Percentiles rank a stretch among this genome's conserved stretches.
Conservation (phyloP, 2,888 invertebrate species). For the Mamestra brassicae region DNA sequence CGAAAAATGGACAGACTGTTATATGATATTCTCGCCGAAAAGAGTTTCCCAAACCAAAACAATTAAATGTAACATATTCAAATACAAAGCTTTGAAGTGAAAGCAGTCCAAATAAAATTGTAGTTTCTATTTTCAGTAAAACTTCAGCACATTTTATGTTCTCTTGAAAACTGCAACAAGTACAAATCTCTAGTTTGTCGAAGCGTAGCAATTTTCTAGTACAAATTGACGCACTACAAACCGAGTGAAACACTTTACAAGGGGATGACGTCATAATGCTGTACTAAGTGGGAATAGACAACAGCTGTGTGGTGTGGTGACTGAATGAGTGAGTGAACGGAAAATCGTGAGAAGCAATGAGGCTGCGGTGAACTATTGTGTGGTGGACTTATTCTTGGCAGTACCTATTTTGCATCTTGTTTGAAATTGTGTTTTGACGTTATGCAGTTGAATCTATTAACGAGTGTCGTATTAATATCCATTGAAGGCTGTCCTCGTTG, state of each 20-base stretch:
- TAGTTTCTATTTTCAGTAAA: conserved; percentile 28
- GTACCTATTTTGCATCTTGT: conserved; percentile 22
- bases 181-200: conserved; percentile 21
- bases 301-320: conserved; percentile 33
- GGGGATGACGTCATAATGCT: conserved; percentile 40
- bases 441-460: background rate
- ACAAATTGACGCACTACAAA: conserved; percentile 36
- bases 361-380: conserved; percentile 44
- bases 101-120: conserved; percentile 18
- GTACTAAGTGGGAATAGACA: conserved; percentile 41
- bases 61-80: conserved; percentile 1
- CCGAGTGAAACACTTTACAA: conserved; percentile 40
- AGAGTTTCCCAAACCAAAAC: background rate
- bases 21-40: background rate
- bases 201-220: conserved; percentile 36
- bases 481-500: background rate
- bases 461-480: background rate
- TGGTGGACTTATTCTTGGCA: conserved; percentile 20
- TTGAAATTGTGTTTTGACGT: conserved; percentile 9
- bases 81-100: conserved; percentile 8
- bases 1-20: background rate
- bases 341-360: conserved; percentile 46
- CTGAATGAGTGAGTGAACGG: conserved; percentile 49
- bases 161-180: conserved; percentile 34
- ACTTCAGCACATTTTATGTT: conserved; percentile 23